Evolutionary conservation across 1,140 invertebrate species (phyloP).

Genomic region (Musca vetustissima): DNA sequence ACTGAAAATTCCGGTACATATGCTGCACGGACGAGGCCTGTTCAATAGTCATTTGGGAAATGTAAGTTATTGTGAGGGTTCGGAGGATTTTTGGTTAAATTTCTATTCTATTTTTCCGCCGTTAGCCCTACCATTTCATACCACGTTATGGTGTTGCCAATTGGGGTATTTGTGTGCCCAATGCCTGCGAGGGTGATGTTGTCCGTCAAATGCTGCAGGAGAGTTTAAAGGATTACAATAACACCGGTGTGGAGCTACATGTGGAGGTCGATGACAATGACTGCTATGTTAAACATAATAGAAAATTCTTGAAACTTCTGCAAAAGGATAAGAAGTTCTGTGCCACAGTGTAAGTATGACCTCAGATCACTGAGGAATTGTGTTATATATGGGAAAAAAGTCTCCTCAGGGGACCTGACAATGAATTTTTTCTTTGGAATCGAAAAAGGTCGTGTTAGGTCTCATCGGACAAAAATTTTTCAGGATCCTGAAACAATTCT

Average conservation of each 20-base stretch:
- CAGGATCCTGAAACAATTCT: too few relatives aligned
- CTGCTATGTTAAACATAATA: slow-evolving; percentile 60
- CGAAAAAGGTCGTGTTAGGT: too few relatives aligned
- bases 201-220: slow-evolving; percentile 61
- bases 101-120: too few relatives aligned
- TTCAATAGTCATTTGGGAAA: slow-evolving; percentile 64
- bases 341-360: slow-evolving; percentile 55
- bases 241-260: slow-evolving; percentile 60
- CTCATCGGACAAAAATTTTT: too few relatives aligned
- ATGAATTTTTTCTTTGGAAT: too few relatives aligned
- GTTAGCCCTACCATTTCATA: slow-evolving; percentile 68
- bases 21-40: slow-evolving; percentile 64
- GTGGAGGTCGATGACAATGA: slow-evolving; percentile 63
- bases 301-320: slow-evolving; percentile 48
- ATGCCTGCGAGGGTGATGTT: slow-evolving; percentile 62
- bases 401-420: too few relatives aligned
- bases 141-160: slow-evolving; percentile 68
- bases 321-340: slow-evolving; percentile 56
- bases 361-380: too few relatives aligned
- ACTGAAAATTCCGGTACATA: slow-evolving; percentile 62
- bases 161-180: slow-evolving; percentile 70
- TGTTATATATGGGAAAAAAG: too few relatives aligned
- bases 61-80: slow-evolving; percentile 66
- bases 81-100: too few relatives aligned
- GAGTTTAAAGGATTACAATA: slow-evolving; percentile 62